A percentile compares a stretch with the other conserved stretches of the same genome.
These are phyloP conservation scores for Phenganax marumi DNA, from an alignment of 92 coral and sea anemone genomes.

Conservation along the genomic window DNA sequence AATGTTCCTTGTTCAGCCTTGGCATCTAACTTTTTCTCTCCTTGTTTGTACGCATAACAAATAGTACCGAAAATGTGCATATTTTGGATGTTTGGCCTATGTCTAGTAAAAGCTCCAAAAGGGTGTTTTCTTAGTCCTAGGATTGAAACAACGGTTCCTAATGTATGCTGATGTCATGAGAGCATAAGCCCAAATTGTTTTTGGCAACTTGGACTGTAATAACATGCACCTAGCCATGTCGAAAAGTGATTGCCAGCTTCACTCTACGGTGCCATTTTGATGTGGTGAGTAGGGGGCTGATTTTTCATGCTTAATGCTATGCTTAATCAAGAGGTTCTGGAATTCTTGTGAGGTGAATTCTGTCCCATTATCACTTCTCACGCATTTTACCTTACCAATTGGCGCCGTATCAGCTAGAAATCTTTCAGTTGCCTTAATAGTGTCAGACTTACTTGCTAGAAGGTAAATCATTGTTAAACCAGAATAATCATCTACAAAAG, in stretches of 20 bases:
- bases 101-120: conserved; percentile 44
- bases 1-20: conserved; percentile 47
- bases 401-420: conserved; percentile 35
- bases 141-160: conserved; percentile 55
- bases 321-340: conserved; percentile 18
- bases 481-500: conserved; percentile 23
- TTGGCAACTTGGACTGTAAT: conserved; percentile 39
- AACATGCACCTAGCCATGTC: conserved; percentile 52
- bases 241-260: conserved; percentile 4
- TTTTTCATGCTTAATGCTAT: conserved; percentile 23
- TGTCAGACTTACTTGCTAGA: conserved; percentile 4
- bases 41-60: conserved; percentile 53
- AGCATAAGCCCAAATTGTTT: conserved; percentile 61
- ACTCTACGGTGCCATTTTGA: conserved; percentile 26
- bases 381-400: conserved; percentile 20
- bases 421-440: background rate
- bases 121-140: conserved; percentile 34
- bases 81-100: conserved; percentile 46
- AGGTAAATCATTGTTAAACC: conserved; percentile 33
- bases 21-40: conserved; percentile 46
- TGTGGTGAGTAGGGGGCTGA: conserved; percentile 54
- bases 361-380: conserved; percentile 41
- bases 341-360: conserved; percentile 36
- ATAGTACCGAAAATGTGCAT: conserved; percentile 56
- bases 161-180: conserved; percentile 58